Percentiles rank a stretch among this genome's conserved stretches.
Evolutionary conservation across 2,797 vertebrate genomes (phyloP).

Genomic region (Trichosurus vulpecula): DNA sequence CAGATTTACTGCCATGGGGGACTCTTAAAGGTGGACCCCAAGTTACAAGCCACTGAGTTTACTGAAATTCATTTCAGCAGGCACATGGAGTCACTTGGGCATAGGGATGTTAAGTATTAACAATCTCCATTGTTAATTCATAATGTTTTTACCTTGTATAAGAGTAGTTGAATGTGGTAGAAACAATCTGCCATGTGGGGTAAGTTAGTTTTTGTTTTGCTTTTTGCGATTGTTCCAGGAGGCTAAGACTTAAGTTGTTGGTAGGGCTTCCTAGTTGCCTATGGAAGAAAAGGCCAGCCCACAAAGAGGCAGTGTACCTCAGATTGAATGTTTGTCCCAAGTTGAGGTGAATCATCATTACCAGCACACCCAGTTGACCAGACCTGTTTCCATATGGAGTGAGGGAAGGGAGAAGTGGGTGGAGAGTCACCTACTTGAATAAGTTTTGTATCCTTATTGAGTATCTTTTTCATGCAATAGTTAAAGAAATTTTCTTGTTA

Average conservation of each 20-base stretch:
- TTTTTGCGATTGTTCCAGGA: background rate
- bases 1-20: background rate
- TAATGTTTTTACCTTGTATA: background rate
- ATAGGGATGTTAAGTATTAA: background rate
- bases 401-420: background rate
- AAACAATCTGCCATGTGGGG: background rate
- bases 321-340: background rate
- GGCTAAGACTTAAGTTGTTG: background rate
- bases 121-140: background rate
- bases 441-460: background rate
- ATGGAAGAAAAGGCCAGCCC: background rate
- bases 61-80: background rate
- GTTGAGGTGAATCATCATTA: background rate
- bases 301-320: background rate
- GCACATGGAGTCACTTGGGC: background rate
- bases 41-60: background rate
- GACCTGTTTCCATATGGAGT: background rate
- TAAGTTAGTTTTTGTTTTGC: background rate
- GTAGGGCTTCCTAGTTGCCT: background rate
- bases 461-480: background rate
- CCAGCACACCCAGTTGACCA: background rate
- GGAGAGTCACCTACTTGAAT: background rate
- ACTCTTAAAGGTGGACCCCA: background rate
- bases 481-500: background rate
- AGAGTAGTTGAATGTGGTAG: background rate